Conservation (phyloP, 2,797 vertebrate species). For the Pseudochromis fuscus region DNA sequence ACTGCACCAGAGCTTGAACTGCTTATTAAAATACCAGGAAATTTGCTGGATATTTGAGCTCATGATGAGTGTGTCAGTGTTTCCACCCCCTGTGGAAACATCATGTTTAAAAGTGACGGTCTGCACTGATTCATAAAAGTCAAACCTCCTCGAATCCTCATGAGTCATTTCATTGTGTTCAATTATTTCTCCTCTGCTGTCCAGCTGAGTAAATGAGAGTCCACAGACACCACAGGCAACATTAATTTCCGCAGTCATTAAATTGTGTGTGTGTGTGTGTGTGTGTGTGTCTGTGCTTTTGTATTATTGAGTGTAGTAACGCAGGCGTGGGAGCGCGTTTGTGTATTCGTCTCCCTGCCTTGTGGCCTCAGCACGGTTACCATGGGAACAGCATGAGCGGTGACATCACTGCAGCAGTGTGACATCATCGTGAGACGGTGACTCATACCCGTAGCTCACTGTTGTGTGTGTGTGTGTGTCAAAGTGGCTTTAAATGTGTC, state of each 20-base stretch:
- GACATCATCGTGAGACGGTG: constrained; percentile 78
- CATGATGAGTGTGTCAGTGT: neutral
- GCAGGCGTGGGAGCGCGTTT: constrained; percentile 8
- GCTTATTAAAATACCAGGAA: constrained; percentile 1
- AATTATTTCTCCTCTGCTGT: constrained; percentile 36
- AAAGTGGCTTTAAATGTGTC: neutral
- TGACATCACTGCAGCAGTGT: constrained; percentile 82
- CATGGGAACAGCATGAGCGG: constrained; percentile 79
- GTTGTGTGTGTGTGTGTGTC: constrained; percentile 7
- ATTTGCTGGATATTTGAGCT: neutral
- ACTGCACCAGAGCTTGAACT: neutral
- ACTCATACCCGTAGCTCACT: constrained; percentile 74
- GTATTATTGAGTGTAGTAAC: neutral
- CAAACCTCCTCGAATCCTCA: constrained; percentile 23
- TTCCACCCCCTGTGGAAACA: neutral
- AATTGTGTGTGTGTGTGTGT: constrained; percentile 6
- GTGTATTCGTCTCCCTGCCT: constrained; percentile 16
- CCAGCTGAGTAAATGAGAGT: constrained; percentile 39
- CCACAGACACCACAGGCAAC: constrained; percentile 4
- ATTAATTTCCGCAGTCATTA: constrained; percentile 50
- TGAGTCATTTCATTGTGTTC: constrained; percentile 35
- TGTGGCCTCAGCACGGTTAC: constrained; percentile 69
- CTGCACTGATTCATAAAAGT: constrained; percentile 6
- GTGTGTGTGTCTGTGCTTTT: neutral
- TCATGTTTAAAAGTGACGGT: neutral